Evolutionary conservation across 2,797 vertebrate genomes (phyloP).

Genomic region (Gouania willdenowi): DNA sequence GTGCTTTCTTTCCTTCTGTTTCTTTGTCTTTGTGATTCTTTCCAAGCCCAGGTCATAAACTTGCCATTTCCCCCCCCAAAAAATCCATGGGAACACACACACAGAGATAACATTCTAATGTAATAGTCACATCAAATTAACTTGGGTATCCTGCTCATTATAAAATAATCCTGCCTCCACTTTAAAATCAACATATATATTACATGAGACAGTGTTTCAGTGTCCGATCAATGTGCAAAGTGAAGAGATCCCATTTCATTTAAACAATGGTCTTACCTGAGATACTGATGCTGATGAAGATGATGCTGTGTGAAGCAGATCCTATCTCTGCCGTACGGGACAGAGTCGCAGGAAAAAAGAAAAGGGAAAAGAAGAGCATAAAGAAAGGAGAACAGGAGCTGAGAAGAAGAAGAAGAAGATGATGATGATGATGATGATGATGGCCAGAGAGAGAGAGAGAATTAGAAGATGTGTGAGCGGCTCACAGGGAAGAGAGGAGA

Average conservation of each 20-base stretch:
- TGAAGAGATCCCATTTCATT: slow-evolving; percentile 21
- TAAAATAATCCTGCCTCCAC: slow-evolving; percentile 12
- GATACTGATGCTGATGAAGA: slow-evolving; percentile 37
- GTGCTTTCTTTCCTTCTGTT: neutral
- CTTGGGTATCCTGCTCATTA: too few relatives aligned
- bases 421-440: slow-evolving; percentile 6
- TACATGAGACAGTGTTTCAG: slow-evolving; percentile 3
- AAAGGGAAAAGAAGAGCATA: slow-evolving; percentile 4
- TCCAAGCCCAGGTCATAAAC: slow-evolving; percentile 30
- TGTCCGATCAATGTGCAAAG: slow-evolving; percentile 16
- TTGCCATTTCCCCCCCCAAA: slow-evolving; percentile 41
- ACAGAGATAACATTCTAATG: too few relatives aligned
- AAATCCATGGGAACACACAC: slow-evolving; percentile 8
- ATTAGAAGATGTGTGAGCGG: slow-evolving; percentile 23
- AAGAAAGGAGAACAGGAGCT: slow-evolving; percentile 19
- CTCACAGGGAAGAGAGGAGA: slow-evolving; percentile 23
- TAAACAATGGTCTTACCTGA: slow-evolving; percentile 65
- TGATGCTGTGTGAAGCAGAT: slow-evolving; percentile 57
- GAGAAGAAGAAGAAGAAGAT: slow-evolving; percentile 9
- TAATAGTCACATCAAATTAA: too few relatives aligned
- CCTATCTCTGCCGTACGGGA: slow-evolving; percentile 51
- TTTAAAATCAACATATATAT: slow-evolving; percentile 35
- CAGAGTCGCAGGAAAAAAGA: slow-evolving; percentile 33
- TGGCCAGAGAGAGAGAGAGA: slow-evolving; percentile 15
- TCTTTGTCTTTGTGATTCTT: neutral